Evolutionary conservation across 1,140 invertebrate genomes (phyloP).

Genomic region (Caenorhabditis tropicalis): DNA sequence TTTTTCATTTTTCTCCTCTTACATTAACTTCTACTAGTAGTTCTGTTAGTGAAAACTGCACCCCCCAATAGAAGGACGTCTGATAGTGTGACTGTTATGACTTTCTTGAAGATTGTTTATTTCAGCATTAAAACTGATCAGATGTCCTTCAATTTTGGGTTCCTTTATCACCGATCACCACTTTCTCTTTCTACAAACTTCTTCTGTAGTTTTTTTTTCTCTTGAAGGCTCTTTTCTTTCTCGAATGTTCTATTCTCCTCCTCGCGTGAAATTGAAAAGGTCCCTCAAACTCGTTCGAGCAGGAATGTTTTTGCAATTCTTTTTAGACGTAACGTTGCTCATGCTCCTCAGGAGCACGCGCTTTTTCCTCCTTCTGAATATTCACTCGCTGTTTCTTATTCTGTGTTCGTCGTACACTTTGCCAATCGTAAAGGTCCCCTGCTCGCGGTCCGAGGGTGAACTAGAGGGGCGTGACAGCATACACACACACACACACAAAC

Average conservation of each 20-base stretch:
- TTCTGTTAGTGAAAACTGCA: background rate
- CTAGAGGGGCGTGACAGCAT: background rate
- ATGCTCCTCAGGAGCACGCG: background rate
- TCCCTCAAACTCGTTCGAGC: background rate
- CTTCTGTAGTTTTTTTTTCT: background rate
- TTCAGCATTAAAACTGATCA: background rate
- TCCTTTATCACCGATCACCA: background rate
- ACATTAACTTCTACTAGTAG: background rate
- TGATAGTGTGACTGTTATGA: background rate
- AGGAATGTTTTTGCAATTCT: background rate
- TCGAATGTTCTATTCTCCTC: background rate
- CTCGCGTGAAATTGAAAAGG: background rate
- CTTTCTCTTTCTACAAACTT: too few relatives aligned
- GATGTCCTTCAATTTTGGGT: background rate
- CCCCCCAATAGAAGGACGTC: background rate
- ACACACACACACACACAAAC: background rate
- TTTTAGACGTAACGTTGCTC: background rate
- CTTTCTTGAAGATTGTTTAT: background rate
- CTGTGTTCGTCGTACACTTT: constrained; percentile 40
- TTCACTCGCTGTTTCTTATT: constrained; percentile 18
- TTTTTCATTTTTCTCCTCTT: background rate
- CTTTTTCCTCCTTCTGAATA: constrained; percentile 38
- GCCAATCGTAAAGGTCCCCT: constrained; percentile 27
- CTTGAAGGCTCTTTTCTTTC: background rate
- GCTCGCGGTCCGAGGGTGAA: background rate